These are phyloP conservation scores for Gulo gulo DNA, from an alignment of 2,113 vertebrate species.

Conservation along the genomic window DNA sequence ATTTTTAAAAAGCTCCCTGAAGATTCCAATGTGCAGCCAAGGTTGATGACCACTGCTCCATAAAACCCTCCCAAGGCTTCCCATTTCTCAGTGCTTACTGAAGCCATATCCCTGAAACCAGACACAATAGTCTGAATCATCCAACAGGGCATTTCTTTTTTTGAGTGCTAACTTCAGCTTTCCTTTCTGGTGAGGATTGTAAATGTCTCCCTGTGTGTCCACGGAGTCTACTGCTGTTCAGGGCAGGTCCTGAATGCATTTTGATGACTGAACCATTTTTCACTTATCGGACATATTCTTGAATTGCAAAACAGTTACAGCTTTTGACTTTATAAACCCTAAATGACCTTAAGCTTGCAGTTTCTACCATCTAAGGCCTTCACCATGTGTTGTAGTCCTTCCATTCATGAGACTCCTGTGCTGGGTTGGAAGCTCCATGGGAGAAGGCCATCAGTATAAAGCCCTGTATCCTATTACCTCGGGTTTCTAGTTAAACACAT, in stretches of 20 bases:
- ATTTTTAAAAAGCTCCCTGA: neutral
- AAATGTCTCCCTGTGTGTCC: neutral
- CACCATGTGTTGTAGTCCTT: neutral
- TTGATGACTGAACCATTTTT: neutral
- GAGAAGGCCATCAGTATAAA: neutral
- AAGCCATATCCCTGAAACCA: neutral
- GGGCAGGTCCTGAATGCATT: neutral
- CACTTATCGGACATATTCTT: neutral
- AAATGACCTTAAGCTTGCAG: neutral
- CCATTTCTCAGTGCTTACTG: neutral
- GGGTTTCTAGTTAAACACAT: neutral
- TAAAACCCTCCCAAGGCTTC: neutral
- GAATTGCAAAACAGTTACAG: neutral
- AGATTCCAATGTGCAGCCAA: neutral
- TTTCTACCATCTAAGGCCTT: neutral
- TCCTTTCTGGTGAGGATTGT: neutral
- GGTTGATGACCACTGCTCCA: neutral
- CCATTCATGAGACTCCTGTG: neutral
- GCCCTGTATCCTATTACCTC: neutral
- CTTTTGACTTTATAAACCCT: neutral
- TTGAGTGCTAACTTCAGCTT: neutral
- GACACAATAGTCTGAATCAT: neutral
- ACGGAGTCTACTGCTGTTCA: neutral
- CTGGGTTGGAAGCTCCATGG: neutral
- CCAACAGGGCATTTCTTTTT: neutral